Base-by-base conservation (phyloP, 2,797 vertebrate species). In the Rhinoraja longicauda region DNA sequence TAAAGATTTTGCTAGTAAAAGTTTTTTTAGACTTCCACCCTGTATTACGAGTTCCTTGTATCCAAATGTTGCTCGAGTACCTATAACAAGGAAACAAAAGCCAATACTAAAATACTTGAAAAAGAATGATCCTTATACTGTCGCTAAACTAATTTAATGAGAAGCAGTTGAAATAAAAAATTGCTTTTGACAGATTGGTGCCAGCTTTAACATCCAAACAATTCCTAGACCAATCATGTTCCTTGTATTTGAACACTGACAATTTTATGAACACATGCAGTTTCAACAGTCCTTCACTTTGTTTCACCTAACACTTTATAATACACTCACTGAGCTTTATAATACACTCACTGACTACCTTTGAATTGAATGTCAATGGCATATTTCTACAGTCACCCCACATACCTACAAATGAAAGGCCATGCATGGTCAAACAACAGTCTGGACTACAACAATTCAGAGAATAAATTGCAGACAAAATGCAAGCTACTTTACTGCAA, bases 301-400 rank as follows among this genome's bases (percentile, higher is more conserved):
- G 96, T 97, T 95, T 96, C 96, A 95, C 95, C 95, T 94, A 95
- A 96, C 96, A 96, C 96, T 95, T 95, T 73, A 94, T 94, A n/a
- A n/a, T n/a, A n/a, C n/a, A n/a, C n/a, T n/a, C n/a, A n/a, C 95
- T 96, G 94, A 64, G 95, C 95, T 96, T 93, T 93, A 95, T 64
- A 0, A 93, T 82, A 93, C 94, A 94, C 95, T 95, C 95, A 96
- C 96, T 76, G 94, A 93, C 94, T 94, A 95, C 92, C 94, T 95
- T 95, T 95, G 96, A 95, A 95, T 93, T 94, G 96, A 96, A 97
- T 97, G 95, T 96, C 96, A 97, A 97, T 97, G 97, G 94, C 94
- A 94, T 93, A 1, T 78, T 94, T 94, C 94, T 93, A 95, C 94
- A 94, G 94, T 92, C 93, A 93, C 94, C 95, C 94, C 94, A 95